Percentiles rank a stretch among this genome's conserved stretches.
Conservation (phyloP, 2,797 vertebrate species). For the Pogonophryne albipinna region DNA sequence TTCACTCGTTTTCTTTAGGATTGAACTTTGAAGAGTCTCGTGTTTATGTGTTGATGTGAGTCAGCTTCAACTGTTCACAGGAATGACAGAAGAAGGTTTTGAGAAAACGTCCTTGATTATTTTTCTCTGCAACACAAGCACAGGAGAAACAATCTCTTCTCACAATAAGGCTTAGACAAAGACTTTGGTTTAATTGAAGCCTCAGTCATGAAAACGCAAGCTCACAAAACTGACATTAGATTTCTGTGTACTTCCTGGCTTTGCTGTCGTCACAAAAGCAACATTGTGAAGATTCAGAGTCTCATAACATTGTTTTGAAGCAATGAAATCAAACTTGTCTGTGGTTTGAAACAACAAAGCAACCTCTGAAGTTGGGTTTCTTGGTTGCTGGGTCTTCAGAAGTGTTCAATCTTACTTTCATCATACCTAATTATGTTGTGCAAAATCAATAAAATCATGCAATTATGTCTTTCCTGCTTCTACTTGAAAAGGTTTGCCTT, state of each 20-base stretch:
- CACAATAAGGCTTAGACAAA: conserved; percentile 36
- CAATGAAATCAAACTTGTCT: conserved; percentile 37
- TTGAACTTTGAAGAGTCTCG: conserved; percentile 20
- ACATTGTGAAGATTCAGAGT: background rate
- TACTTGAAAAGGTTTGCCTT: background rate
- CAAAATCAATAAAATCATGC: conserved; percentile 45
- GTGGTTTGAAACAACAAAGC: conserved; percentile 14
- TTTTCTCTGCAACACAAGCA: background rate
- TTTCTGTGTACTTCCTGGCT: conserved; percentile 9
- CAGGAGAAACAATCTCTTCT: conserved; percentile 11
- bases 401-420: conserved; percentile 41
- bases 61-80: conserved; percentile 27
- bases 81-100: conserved; percentile 31
- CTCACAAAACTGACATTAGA: conserved; percentile 10
- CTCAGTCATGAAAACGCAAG: background rate
- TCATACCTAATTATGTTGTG: conserved; percentile 44
- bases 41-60: conserved; percentile 18
- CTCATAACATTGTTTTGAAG: conserved; percentile 2
- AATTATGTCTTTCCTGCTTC: conserved; percentile 32
- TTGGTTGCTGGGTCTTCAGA: conserved; percentile 19
- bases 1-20: background rate
- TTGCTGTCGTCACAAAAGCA: background rate
- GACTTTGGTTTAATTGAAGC: conserved; percentile 19
- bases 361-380: conserved; percentile 17
- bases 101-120: conserved; percentile 41